A percentile compares a stretch with the other conserved stretches of the same genome.
Evolutionary conservation across 1,140 invertebrate species (phyloP).

Genomic region (Aethina tumida): DNA sequence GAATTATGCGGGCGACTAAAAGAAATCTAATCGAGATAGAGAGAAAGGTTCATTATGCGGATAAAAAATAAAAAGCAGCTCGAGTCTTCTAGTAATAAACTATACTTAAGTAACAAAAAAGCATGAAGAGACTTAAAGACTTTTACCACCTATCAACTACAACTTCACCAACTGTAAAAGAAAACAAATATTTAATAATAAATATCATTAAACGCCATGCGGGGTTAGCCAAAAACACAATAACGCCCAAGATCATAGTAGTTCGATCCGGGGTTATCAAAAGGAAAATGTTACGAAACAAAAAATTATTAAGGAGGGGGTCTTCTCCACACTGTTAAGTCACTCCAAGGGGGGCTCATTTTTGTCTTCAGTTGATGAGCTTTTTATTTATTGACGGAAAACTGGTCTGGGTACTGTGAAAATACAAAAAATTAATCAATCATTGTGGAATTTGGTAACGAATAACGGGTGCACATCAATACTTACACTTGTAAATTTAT

Average conservation of each 20-base stretch:
- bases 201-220: slow-evolving; percentile 9
- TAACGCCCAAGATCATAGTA: slow-evolving; percentile 2
- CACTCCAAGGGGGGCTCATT: slow-evolving; percentile 21
- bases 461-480: too few species aligned
- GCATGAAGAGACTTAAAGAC: slow-evolving; percentile 14
- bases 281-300: slow-evolving; percentile 4
- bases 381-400: slow-evolving; percentile 23
- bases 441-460: too few species aligned
- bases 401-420: slow-evolving; percentile 27
- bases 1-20: too few species aligned
- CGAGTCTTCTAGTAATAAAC: slow-evolving; percentile 23
- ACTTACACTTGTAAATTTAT: too few species aligned
- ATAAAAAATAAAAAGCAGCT: slow-evolving; percentile 20
- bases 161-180: slow-evolving; percentile 34
- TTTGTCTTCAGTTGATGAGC: slow-evolving; percentile 15
- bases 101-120: slow-evolving; percentile 18
- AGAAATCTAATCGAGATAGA: slow-evolving; percentile 12
- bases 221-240: slow-evolving; percentile 8
- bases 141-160: slow-evolving; percentile 32
- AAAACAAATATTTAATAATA: slow-evolving; percentile 18
- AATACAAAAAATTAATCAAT: slow-evolving; percentile 23
- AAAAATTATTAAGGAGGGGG: slow-evolving; percentile 6
- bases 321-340: slow-evolving; percentile 10
- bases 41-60: slow-evolving; percentile 12
- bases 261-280: slow-evolving; percentile 3